A percentile compares a stretch with the other conserved stretches of the same genome.
Evolutionary conservation across 2,888 invertebrate genomes (phyloP).

Genomic region (Octonoba sinensis): DNA sequence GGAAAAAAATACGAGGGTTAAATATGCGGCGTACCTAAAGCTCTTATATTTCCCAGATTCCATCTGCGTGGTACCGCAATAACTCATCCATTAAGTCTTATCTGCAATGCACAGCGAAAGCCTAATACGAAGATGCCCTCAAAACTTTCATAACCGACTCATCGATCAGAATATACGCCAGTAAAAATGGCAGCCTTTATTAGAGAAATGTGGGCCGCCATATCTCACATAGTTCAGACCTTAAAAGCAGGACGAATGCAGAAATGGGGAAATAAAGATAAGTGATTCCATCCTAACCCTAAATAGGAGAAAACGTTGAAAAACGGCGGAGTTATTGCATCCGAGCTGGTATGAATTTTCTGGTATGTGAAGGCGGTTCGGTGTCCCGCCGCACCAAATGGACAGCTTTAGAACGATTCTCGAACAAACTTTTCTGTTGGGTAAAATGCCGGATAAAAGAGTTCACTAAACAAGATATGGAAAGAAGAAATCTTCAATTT

Average conservation of each 20-base stretch:
- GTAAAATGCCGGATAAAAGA: too few relatives aligned
- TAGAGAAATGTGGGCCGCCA: conserved; percentile 40
- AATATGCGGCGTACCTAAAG: too few relatives aligned
- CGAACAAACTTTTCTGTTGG: too few relatives aligned
- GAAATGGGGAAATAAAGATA: conserved; percentile 23
- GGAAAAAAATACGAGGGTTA: too few relatives aligned
- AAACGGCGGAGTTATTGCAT: conserved; percentile 37
- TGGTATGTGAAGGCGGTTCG: conserved; percentile 11
- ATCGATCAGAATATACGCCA: neutral
- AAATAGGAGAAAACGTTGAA: neutral
- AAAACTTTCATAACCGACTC: conserved; percentile 20
- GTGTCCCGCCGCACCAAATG: conserved; percentile 25
- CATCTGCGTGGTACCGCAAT: too few relatives aligned
- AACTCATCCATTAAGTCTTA: too few relatives aligned
- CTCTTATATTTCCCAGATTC: too few relatives aligned
- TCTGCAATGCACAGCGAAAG: too few relatives aligned
- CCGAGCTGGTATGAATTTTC: conserved; percentile 7
- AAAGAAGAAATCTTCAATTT: too few relatives aligned
- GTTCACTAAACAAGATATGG: too few relatives aligned
- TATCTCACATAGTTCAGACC: conserved; percentile 32
- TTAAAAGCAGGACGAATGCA: neutral
- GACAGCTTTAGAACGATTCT: conserved; percentile 10
- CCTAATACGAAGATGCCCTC: neutral
- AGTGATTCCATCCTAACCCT: conserved; percentile 23
- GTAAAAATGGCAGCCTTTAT: conserved; percentile 23